A percentile compares a stretch with the other conserved stretches of the same genome.
These are phyloP conservation scores for Helleia helle DNA, from an alignment of 2,888 invertebrate genomes.

Conservation along the genomic window DNA sequence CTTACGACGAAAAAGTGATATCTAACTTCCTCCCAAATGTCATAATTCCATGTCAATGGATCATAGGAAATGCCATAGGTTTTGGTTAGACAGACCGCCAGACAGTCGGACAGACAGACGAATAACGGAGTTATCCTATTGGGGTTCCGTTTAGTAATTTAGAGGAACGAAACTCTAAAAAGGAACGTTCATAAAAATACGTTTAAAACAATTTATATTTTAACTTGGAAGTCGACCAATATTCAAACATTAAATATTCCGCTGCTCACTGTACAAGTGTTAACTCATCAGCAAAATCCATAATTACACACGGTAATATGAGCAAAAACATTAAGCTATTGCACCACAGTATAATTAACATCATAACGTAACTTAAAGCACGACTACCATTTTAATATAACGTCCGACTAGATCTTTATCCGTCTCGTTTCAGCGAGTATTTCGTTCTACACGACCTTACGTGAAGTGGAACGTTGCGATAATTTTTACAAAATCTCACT, in stretches of 20 bases:
- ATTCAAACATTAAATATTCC: neutral
- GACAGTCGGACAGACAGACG: too few relatives aligned
- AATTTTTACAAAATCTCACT: neutral
- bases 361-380: constrained; percentile 20
- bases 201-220: too few relatives aligned
- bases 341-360: constrained; percentile 17
- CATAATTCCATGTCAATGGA: too few relatives aligned
- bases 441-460: constrained; percentile 14
- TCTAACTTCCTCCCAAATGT: too few relatives aligned
- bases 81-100: too few relatives aligned
- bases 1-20: too few relatives aligned
- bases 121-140: too few relatives aligned
- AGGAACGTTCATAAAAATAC: too few relatives aligned
- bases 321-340: constrained; percentile 15
- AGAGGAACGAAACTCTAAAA: too few relatives aligned
- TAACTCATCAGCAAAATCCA: constrained; percentile 20
- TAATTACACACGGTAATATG: constrained; percentile 24
- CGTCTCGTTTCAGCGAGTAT: constrained; percentile 18
- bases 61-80: too few relatives aligned
- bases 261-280: constrained; percentile 20
- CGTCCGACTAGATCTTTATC: constrained; percentile 18
- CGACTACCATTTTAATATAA: constrained; percentile 14
- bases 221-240: too few relatives aligned
- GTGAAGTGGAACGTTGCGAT: neutral
- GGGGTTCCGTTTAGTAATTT: too few relatives aligned